A percentile compares a stretch with the other conserved stretches of the same genome.
Conservation (phyloP, 1,140 invertebrate species). For the Pachyrhynchus sulphureomaculatus region DNA sequence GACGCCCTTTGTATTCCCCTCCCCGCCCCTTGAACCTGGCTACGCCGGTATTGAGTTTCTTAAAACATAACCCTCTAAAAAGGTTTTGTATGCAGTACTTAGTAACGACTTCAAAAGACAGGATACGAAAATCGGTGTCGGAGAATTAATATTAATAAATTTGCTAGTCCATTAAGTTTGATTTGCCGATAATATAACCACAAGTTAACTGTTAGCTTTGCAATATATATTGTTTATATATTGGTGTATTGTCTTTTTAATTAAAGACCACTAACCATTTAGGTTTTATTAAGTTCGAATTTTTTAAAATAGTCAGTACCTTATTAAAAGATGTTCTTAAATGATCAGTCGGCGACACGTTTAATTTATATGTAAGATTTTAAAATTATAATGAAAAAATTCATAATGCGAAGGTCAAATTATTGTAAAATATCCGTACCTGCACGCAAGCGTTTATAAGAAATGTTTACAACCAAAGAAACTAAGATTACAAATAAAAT, state of each 20-base stretch:
- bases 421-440: conserved; percentile 1
- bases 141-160: neutral
- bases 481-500: neutral
- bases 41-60: too few relatives aligned
- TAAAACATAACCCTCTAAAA: too few relatives aligned
- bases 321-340: too few relatives aligned
- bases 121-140: too few relatives aligned
- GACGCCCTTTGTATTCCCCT: too few relatives aligned
- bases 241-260: too few relatives aligned
- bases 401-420: conserved; percentile 16
- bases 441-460: neutral
- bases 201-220: neutral
- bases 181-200: neutral
- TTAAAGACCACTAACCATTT: neutral
- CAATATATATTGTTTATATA: neutral
- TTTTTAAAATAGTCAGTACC: too few relatives aligned
- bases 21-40: too few relatives aligned
- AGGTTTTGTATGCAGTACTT: too few relatives aligned
- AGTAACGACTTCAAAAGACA: too few relatives aligned
- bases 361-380: neutral
- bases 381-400: conserved; percentile 2
- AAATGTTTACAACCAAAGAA: conserved; percentile 2
- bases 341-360: neutral
- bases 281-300: too few relatives aligned
- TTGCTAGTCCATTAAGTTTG: neutral